These are phyloP conservation scores for Hirundo rustica DNA, from an alignment of 2,797 vertebrate species.

Conservation along the genomic window DNA sequence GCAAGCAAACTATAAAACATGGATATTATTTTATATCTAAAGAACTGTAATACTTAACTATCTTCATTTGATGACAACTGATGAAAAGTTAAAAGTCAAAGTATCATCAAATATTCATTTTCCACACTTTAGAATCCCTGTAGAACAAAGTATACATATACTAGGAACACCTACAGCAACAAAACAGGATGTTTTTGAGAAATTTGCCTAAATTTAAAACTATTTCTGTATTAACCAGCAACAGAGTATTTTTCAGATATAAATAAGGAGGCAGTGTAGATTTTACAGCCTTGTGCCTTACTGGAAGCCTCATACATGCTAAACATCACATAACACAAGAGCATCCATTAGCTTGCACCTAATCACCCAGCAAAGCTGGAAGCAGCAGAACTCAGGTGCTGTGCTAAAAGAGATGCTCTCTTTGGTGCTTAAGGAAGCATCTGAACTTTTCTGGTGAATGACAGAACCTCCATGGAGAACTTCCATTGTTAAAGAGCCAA, in stretches of 20 bases:
- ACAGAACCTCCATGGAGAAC: not conserved
- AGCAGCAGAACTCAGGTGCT: not conserved
- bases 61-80: not conserved
- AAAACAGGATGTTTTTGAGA: not conserved
- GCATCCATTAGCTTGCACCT: not conserved
- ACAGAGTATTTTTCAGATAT: not conserved
- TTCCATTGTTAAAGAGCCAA: not conserved
- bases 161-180: not conserved
- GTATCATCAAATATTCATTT: not conserved
- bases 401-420: accelerated
- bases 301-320: not conserved
- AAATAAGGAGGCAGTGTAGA: not conserved
- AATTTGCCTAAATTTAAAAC: not conserved
- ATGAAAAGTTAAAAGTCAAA: not conserved
- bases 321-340: not conserved
- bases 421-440: not conserved
- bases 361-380: not conserved
- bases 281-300: not conserved
- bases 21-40: not conserved
- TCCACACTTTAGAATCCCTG: not conserved
- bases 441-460: not conserved
- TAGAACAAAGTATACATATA: not conserved
- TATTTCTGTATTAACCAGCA: not conserved
- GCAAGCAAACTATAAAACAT: not conserved
- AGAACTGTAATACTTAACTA: not conserved